These are phyloP conservation scores for Cryptocheilus praepositus DNA, from an alignment of 2,888 invertebrate species.

Conservation along the genomic window DNA sequence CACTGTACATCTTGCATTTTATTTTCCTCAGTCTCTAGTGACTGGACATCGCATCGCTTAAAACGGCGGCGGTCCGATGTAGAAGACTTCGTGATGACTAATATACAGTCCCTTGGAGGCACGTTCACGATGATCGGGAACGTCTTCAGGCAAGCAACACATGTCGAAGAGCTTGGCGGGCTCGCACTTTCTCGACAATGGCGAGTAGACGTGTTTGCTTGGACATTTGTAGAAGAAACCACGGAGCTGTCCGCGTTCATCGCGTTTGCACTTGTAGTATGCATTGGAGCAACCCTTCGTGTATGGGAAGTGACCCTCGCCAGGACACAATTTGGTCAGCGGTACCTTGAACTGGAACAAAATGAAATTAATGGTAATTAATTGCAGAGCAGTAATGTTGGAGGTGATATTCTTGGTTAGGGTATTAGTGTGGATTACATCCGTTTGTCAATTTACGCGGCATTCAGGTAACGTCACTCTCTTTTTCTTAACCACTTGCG, in stretches of 20 bases:
- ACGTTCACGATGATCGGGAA: neutral
- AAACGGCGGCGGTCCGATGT: neutral
- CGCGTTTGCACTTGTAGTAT: conserved; percentile 81
- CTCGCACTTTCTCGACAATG: conserved; percentile 83
- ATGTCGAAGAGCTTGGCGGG: conserved; percentile 77
- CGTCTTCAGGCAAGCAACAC: conserved; percentile 69
- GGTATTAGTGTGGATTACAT: too few relatives aligned
- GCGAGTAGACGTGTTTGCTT: conserved; percentile 83
- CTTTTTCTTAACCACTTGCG: too few relatives aligned
- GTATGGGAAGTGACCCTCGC: conserved; percentile 81
- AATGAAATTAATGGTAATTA: conserved; percentile 38
- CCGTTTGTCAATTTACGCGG: too few relatives aligned
- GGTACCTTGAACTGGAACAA: conserved; percentile 78
- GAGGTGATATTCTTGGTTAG: too few relatives aligned
- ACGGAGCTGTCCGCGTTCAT: conserved; percentile 75
- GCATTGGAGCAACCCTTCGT: conserved; percentile 81
- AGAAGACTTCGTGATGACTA: conserved; percentile 14
- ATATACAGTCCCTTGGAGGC: conserved; percentile 9
- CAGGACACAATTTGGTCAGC: conserved; percentile 78
- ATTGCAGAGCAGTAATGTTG: too few relatives aligned
- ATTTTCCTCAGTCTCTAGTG: too few relatives aligned
- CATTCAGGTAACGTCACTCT: too few relatives aligned
- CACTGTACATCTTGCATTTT: conserved; percentile 13
- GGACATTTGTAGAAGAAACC: conserved; percentile 85
- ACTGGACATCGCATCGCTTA: neutral